Conservation (phyloP, 2,888 invertebrate genomes). For the Cylindroiulus punctatus region DNA sequence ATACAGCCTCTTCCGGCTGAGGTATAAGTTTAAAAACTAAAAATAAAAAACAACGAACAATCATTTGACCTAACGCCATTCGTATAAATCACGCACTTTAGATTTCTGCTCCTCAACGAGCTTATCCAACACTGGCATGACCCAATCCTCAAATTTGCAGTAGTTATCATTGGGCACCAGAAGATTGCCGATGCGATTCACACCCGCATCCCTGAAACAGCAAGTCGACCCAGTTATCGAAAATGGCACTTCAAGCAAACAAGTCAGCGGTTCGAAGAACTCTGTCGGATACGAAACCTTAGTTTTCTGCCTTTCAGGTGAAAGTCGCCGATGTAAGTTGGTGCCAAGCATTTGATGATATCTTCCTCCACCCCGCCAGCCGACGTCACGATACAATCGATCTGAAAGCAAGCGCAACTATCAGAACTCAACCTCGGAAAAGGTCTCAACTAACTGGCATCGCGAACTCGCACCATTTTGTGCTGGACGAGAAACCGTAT, state of each 20-base stretch:
- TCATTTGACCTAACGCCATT: not conserved
- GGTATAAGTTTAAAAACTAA: not conserved
- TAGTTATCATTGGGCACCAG: constrained; percentile 98
- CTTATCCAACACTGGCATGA: constrained; percentile 89
- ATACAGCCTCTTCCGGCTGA: not conserved
- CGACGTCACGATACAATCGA: constrained; percentile 96
- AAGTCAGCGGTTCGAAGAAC: not conserved
- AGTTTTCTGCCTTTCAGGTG: constrained; percentile 77
- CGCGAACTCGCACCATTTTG: constrained; percentile 72
- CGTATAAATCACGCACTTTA: constrained; percentile 64
- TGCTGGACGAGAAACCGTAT: constrained; percentile 87
- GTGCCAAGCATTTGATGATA: constrained; percentile 96
- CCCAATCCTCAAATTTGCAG: constrained; percentile 97
- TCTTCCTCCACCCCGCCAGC: constrained; percentile 99
- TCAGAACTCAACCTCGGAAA: not conserved
- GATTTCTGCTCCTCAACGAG: constrained; percentile 88
- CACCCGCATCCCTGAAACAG: constrained; percentile 80
- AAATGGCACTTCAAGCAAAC: not conserved
- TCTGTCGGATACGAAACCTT: constrained; percentile 61
- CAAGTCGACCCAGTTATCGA: constrained; percentile 59
- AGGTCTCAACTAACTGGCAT: not conserved
- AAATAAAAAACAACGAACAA: not conserved
- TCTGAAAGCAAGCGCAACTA: constrained; percentile 67
- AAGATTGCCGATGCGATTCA: constrained; percentile 92
- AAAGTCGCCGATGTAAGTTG: constrained; percentile 93